Percentiles rank a stretch among this genome's conserved stretches.
Evolutionary conservation across 1,140 invertebrate genomes (phyloP).

Genomic region (Myzus persicae): DNA sequence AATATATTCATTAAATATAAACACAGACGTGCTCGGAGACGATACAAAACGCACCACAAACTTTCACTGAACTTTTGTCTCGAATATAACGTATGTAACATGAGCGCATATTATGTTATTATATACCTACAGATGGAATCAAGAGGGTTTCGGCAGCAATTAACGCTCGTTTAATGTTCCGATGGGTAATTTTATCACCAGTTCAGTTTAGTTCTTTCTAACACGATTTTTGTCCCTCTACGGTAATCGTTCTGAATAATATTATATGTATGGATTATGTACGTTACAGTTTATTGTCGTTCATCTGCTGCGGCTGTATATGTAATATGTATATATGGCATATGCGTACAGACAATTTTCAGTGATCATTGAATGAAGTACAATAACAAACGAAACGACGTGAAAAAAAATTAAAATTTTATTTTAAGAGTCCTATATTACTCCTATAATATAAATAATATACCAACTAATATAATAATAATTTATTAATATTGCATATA

Average conservation of each 20-base stretch:
- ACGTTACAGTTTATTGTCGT: background rate
- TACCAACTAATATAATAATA: too few species aligned
- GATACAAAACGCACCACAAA: background rate
- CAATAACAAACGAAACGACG: background rate
- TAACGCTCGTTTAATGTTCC: background rate
- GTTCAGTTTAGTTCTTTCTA: background rate
- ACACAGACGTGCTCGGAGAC: too few species aligned
- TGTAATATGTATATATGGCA: too few species aligned
- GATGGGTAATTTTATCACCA: background rate
- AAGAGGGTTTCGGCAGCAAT: background rate
- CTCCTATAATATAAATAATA: too few species aligned
- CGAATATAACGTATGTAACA: background rate
- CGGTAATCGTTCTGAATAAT: background rate
- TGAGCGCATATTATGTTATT: too few species aligned
- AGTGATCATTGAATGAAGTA: background rate
- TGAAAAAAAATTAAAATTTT: background rate
- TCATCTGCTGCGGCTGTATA: background rate
- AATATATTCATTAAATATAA: background rate
- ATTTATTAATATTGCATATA: too few species aligned
- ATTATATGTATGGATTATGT: background rate
- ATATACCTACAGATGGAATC: background rate
- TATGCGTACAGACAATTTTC: too few species aligned
- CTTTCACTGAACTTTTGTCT: background rate
- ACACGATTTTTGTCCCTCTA: background rate
- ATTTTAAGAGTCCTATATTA: background rate